phyloP scores from a whole-genome alignment of 2,888 invertebrate genomes.

The Tenthredo distinguenda region DNA sequence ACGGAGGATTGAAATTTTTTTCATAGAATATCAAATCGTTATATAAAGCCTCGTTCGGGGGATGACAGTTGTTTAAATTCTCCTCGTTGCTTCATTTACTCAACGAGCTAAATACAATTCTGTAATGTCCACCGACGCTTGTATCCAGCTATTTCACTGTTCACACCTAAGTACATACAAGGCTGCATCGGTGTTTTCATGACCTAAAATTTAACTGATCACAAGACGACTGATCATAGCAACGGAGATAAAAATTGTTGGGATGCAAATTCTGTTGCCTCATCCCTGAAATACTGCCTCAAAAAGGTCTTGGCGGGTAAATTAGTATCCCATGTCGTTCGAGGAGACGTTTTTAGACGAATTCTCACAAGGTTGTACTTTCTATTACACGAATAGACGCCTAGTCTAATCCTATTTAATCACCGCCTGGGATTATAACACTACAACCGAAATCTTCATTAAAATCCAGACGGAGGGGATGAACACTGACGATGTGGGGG shows the following conservation, averaged over 20 bases:
- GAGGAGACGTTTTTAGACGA: neutral
- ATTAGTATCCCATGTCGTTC: neutral
- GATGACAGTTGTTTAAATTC: neutral
- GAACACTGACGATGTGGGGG: neutral
- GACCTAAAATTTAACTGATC: neutral
- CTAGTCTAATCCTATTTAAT: neutral
- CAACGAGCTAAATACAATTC: neutral
- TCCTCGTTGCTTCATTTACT: neutral
- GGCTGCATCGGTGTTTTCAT: neutral
- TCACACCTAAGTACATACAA: neutral
- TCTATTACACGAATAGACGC: neutral
- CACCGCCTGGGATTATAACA: neutral
- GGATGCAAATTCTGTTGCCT: neutral
- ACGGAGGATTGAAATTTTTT: neutral
- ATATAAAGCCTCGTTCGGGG: neutral
- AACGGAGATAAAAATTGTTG: neutral
- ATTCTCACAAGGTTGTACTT: neutral
- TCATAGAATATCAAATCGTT: neutral
- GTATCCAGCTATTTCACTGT: neutral
- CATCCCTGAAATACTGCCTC: neutral
- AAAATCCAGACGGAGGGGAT: neutral
- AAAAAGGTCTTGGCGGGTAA: neutral
- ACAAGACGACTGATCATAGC: neutral
- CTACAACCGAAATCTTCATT: neutral
- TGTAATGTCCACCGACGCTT: neutral